A percentile compares a stretch with the other conserved stretches of the same genome.
These are phyloP conservation scores for Pipistrellus nathusii DNA, from an alignment of 2,797 vertebrate genomes.

Conservation along the genomic window DNA sequence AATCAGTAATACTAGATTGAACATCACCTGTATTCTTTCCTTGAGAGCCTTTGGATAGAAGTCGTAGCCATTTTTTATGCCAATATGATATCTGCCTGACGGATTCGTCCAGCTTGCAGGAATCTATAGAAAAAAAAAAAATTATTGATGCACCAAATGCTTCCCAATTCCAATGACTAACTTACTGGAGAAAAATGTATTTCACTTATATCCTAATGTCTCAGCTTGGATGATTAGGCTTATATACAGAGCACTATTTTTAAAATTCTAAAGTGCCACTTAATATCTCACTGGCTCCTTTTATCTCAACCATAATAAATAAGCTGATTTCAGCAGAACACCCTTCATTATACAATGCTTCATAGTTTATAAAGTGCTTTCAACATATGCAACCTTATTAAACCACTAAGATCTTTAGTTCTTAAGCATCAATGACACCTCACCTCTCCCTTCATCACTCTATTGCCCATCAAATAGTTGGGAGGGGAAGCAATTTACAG, in stretches of 20 bases:
- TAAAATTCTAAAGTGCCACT: slow-evolving; percentile 1
- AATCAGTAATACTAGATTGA: not conserved
- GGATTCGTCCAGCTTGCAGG: slow-evolving; percentile 95
- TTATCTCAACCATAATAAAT: not conserved
- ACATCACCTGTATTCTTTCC: slow-evolving; percentile 96
- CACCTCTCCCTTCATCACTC: not conserved
- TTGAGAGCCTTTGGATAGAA: slow-evolving; percentile 99
- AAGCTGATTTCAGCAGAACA: not conserved
- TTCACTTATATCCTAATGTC: not conserved
- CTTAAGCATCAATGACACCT: not conserved
- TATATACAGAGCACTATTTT: not conserved
- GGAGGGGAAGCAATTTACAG: not conserved
- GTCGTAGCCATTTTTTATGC: slow-evolving; percentile 98
- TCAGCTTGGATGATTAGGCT: not conserved
- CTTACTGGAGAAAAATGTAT: not conserved
- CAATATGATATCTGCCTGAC: slow-evolving; percentile 96
- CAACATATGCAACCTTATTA: not conserved
- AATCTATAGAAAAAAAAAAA: slow-evolving; percentile 88
- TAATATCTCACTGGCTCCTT: not conserved
- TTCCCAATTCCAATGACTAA: slow-evolving; percentile 11
- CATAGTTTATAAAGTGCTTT: not conserved
- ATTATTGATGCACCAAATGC: not conserved
- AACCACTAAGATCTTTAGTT: not conserved
- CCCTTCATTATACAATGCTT: slow-evolving; percentile 15
- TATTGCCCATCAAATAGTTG: not conserved